These are phyloP conservation scores for Sialia sialis DNA, from an alignment of 2,113 vertebrate genomes.

Conservation along the genomic window DNA sequence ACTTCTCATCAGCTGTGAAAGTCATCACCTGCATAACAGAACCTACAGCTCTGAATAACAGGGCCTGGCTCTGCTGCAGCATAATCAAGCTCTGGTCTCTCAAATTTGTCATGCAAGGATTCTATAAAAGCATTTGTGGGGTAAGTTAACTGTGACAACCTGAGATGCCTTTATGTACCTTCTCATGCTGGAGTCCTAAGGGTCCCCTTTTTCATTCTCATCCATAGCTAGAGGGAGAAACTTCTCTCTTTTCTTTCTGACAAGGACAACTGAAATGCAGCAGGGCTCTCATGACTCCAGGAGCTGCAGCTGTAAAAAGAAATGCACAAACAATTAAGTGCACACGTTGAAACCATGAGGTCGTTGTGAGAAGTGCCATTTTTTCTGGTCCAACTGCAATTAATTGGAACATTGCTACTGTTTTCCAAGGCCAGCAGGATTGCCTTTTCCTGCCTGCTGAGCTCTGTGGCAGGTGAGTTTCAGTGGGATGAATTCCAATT, in stretches of 20 bases:
- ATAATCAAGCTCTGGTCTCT: not conserved
- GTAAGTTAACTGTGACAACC: not conserved
- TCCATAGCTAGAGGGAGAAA: not conserved
- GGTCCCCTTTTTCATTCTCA: not conserved
- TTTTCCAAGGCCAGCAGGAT: not conserved
- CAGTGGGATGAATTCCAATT: constrained; percentile 19
- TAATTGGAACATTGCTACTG: not conserved
- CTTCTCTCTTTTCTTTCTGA: not conserved
- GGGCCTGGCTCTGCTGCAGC: not conserved
- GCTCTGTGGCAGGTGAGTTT: not conserved
- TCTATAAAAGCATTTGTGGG: not conserved
- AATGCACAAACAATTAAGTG: not conserved
- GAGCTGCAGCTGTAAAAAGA: not conserved
- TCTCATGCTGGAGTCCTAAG: not conserved
- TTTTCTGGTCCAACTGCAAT: not conserved
- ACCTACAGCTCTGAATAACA: not conserved
- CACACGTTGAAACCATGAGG: not conserved
- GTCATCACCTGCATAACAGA: not conserved
- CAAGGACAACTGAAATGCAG: not conserved
- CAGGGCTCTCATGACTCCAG: not conserved
- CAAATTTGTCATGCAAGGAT: not conserved
- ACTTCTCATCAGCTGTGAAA: not conserved
- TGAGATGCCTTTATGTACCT: not conserved
- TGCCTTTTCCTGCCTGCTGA: not conserved
- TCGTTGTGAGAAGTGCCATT: not conserved